These are phyloP conservation scores for Tenthredo amoena DNA, from an alignment of 2,888 invertebrate genomes.

Conservation along the genomic window DNA sequence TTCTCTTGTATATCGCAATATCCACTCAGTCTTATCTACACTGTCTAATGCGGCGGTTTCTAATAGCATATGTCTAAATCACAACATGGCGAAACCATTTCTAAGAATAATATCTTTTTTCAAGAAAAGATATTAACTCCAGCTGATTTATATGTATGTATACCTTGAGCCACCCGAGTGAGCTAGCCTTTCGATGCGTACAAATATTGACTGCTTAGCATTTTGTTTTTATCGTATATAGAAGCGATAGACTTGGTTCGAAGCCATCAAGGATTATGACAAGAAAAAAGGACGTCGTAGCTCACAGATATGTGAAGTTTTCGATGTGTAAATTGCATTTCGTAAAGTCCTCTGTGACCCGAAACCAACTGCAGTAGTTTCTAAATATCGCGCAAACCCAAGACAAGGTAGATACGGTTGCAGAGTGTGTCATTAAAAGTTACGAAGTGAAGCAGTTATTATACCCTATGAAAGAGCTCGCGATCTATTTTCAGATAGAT, in stretches of 20 bases:
- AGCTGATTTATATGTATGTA: neutral
- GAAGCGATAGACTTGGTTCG: neutral
- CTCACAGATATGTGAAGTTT: neutral
- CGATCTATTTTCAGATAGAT: constrained; percentile 22
- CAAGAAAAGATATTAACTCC: neutral
- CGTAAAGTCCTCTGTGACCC: constrained; percentile 24
- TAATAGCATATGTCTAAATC: neutral
- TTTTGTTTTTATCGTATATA: neutral
- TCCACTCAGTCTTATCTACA: constrained; percentile 44
- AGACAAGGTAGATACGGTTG: neutral
- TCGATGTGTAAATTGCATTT: constrained; percentile 4
- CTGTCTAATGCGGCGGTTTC: constrained; percentile 13
- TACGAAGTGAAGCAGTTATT: constrained; percentile 16
- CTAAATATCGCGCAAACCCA: neutral
- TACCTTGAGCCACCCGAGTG: neutral
- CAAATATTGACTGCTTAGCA: neutral
- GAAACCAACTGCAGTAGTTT: constrained; percentile 29
- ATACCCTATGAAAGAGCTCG: neutral
- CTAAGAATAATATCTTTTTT: neutral
- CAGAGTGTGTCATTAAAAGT: constrained; percentile 34
- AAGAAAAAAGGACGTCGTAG: neutral
- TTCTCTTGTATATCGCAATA: constrained; percentile 29
- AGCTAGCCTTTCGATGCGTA: neutral
- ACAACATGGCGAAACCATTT: neutral
- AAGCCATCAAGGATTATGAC: neutral